Conservation (phyloP, 2,113 vertebrate species). For the Bungarus multicinctus region DNA sequence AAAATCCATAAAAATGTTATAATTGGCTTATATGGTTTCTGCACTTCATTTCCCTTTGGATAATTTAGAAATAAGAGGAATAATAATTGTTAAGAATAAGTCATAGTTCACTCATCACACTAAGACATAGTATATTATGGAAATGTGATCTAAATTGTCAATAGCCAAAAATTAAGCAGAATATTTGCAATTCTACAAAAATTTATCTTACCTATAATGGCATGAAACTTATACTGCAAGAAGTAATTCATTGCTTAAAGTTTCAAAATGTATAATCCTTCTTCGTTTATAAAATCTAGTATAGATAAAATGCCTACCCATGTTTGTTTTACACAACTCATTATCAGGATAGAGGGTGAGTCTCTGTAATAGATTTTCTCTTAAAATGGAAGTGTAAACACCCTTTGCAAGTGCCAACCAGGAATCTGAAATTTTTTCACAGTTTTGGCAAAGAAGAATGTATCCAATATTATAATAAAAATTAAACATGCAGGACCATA, state of each 20-base stretch:
- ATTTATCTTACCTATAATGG: neutral
- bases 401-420: neutral
- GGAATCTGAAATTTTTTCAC: neutral
- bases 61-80: conserved; percentile 52
- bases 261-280: neutral
- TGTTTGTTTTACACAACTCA: neutral
- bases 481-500: neutral
- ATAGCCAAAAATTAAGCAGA: neutral
- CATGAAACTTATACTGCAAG: neutral
- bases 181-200: neutral
- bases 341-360: neutral
- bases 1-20: conserved; percentile 8
- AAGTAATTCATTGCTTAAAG: neutral
- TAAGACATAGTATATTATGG: neutral
- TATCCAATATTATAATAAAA: neutral
- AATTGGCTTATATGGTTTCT: neutral
- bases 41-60: conserved; percentile 36
- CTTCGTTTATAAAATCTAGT: neutral
- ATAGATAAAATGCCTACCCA: neutral
- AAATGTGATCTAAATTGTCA: neutral
- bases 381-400: neutral
- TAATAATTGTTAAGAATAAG: conserved; percentile 4
- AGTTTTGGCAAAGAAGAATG: neutral
- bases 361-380: neutral
- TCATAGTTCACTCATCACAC: neutral